Base-by-base conservation (phyloP, 2,888 invertebrate species). In the Plebejus argus region DNA sequence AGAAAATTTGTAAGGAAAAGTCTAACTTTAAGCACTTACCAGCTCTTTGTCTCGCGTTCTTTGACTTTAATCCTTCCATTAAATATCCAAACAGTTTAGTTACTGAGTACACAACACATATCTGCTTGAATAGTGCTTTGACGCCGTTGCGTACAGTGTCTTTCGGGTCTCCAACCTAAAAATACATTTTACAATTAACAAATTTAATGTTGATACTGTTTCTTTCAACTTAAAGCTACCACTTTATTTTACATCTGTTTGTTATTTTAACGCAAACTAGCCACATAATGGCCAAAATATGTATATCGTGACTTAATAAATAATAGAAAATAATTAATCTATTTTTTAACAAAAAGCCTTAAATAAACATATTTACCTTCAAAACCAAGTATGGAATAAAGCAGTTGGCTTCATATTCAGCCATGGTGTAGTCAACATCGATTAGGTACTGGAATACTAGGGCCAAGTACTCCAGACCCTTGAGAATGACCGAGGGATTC, bases 41-140 rank as follows among this genome's bases (percentile, higher is more conserved):
- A 84, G 99, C 97, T 85, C 99, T 95, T 88, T 99, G 99, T 70
- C 99, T 95, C 0, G 99, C 98, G 90, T 99, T 99, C 90, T 99
- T 99, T 0, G 99, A 98, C 86, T 99, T 98, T 18, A 99, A 91
- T 1, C 99, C 99, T 83, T 99, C 99, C 96, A 99, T 97, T 23
- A 99, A 94, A 83, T 97, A 98, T 0, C 96, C 96, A 86, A 98
- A 99, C 81, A 99, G 94, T 89, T 98, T 98, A 80, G 97, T 97
- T 53, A 97, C 97, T 0, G 99, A 97, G 91, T 98, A 99, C 8
- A 99, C 96, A 7, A 96, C 95, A 81, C 97, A 97, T 76, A 99
- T 96, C 89, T 97, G 97, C 83, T 96, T 97, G 83, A 99, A 96
- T 4, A 99, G 94, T 1, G 96, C 95, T 80, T 98, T 96, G 0